Percentiles rank a stretch among this genome's conserved stretches.
Conservation (phyloP, 2,888 invertebrate genomes). For the Crioceris asparagi region DNA sequence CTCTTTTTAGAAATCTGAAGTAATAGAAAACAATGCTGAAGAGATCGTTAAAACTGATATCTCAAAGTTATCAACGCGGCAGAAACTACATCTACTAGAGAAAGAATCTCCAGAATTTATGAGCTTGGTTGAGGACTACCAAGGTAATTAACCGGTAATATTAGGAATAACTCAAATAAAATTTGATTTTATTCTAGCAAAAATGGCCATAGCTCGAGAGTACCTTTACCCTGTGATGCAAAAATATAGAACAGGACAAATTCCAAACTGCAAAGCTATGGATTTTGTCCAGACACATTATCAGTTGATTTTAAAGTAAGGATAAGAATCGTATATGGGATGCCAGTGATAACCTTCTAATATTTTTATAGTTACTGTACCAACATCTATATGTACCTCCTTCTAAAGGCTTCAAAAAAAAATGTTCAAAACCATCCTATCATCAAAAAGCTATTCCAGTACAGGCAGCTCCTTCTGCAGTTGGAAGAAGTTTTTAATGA, state of each 20-base stretch:
- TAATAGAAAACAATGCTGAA: constrained; percentile 36
- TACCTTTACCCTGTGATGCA: constrained; percentile 57
- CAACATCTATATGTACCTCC: constrained; percentile 77
- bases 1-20: constrained; percentile 25
- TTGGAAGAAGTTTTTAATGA: constrained; percentile 59
- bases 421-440: constrained; percentile 80
- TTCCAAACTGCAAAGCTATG: constrained; percentile 55
- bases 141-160: constrained; percentile 40
- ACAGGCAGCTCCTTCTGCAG: constrained; percentile 64
- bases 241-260: constrained; percentile 48
- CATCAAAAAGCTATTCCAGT: constrained; percentile 71
- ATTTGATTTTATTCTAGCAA: constrained; percentile 20
- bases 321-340: constrained; percentile 10
- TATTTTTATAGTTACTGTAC: constrained; percentile 63
- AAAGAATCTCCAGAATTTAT: constrained; percentile 84
- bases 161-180: not conserved
- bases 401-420: constrained; percentile 66
- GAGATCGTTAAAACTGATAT: constrained; percentile 65
- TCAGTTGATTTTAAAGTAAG: constrained; percentile 40
- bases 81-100: constrained; percentile 65
- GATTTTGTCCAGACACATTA: constrained; percentile 54
- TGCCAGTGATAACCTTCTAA: not conserved
- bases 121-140: constrained; percentile 67
- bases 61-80: constrained; percentile 59
- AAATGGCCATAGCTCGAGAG: constrained; percentile 52